A percentile compares a stretch with the other conserved stretches of the same genome.
phyloP scores from a whole-genome alignment of 2,113 vertebrate species.

The Carettochelys insculpta region DNA sequence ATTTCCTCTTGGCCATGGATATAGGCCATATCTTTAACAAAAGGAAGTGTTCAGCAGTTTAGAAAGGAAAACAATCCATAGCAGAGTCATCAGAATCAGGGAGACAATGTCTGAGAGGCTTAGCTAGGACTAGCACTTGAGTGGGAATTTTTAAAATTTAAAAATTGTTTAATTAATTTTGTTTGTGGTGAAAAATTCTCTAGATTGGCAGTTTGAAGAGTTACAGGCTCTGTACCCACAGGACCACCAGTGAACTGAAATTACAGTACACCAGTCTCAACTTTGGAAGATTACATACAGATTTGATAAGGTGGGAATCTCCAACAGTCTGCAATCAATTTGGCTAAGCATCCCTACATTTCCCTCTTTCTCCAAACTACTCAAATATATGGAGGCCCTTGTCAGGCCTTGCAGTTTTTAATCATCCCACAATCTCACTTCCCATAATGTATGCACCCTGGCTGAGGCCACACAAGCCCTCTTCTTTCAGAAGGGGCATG shows the following conservation, averaged over 20 bases:
- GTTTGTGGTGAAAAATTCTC: neutral
- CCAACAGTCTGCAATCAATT: neutral
- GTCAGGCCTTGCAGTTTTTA: neutral
- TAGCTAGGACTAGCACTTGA: neutral
- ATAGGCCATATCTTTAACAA: neutral
- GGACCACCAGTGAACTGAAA: neutral
- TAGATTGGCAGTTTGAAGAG: neutral
- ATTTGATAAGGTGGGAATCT: neutral
- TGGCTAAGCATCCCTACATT: neutral
- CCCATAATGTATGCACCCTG: neutral
- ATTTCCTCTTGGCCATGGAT: neutral
- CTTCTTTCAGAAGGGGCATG: too few relatives aligned
- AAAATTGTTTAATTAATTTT: neutral
- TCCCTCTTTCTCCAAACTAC: neutral
- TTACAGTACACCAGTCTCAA: neutral
- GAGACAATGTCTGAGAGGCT: neutral
- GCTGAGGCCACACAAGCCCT: too few relatives aligned
- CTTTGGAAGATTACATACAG: neutral
- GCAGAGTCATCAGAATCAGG: neutral
- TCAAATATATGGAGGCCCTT: accelerated
- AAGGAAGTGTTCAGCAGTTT: neutral
- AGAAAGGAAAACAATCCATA: neutral
- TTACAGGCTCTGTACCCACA: neutral
- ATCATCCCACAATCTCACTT: neutral
- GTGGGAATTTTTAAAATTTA: neutral